phyloP scores from a whole-genome alignment of 2,888 invertebrate species.

The Polylopha cassiicola region DNA sequence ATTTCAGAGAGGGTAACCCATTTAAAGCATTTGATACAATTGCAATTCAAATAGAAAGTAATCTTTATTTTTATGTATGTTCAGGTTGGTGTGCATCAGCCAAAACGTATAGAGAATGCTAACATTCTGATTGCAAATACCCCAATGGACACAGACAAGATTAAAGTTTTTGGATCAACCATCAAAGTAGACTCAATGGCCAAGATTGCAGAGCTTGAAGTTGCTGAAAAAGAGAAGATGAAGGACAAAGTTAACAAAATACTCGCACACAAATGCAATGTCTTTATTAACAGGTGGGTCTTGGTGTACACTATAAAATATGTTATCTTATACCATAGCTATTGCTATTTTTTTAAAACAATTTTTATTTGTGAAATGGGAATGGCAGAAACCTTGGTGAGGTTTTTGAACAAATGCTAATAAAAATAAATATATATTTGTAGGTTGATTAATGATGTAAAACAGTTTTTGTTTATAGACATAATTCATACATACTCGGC shows the following conservation, averaged over 20 bases:
- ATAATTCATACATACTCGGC: no score
- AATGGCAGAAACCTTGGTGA: no score
- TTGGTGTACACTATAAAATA: neutral
- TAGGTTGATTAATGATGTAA: neutral
- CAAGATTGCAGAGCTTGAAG: conserved; percentile 97
- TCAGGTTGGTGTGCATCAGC: conserved; percentile 96
- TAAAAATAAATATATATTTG: neutral
- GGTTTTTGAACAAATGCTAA: neutral
- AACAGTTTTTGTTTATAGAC: neutral
- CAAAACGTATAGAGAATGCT: conserved; percentile 95
- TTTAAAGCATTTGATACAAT: no score
- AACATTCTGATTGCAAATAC: conserved; percentile 99
- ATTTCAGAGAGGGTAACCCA: no score
- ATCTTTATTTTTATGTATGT: conserved; percentile 12
- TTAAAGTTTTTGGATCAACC: conserved; percentile 98
- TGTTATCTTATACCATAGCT: neutral
- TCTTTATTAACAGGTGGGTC: conserved; percentile 93
- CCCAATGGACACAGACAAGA: conserved; percentile 99
- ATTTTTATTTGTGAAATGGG: no score
- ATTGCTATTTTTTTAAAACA: neutral
- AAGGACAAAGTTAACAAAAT: conserved; percentile 99
- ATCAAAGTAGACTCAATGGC: conserved; percentile 95
- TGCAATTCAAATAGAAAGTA: neutral
- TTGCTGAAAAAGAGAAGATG: conserved; percentile 99
- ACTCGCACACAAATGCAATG: conserved; percentile 94